Conservation (phyloP, 1,140 invertebrate genomes). For the Kradibia gibbosae region DNA sequence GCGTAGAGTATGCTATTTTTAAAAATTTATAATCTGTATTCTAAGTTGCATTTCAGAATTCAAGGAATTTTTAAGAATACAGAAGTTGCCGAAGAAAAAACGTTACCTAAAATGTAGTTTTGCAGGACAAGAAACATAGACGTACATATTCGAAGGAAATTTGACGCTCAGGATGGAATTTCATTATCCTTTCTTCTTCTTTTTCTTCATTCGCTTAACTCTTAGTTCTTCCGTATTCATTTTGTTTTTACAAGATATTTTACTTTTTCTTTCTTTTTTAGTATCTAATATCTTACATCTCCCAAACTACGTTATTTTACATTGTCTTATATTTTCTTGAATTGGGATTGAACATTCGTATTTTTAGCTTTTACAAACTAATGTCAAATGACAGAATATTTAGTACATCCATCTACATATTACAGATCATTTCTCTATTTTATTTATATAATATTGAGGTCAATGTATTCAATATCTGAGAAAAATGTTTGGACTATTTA, state of each 20-base stretch:
- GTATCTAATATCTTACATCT: background rate
- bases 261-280: background rate
- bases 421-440: too few species aligned
- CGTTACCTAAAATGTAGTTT: background rate
- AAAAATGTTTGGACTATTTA: too few species aligned
- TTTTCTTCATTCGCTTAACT: background rate
- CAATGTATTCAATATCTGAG: too few species aligned
- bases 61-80: slow-evolving; percentile 14
- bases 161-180: slow-evolving; percentile 16
- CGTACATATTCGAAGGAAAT: background rate
- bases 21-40: too few species aligned
- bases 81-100: background rate
- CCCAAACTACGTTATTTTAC: background rate
- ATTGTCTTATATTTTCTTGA: too few species aligned
- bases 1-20: too few species aligned
- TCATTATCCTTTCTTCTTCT: background rate
- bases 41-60: too few species aligned
- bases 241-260: background rate
- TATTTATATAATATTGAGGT: too few species aligned
- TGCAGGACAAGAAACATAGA: background rate
- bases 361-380: too few species aligned
- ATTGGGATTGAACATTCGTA: too few species aligned
- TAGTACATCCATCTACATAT: too few species aligned
- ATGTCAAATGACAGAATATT: too few species aligned
- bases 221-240: background rate